Evolutionary conservation across 2,797 vertebrate species (phyloP).

Genomic region (Schizopygopsis malacanthus): DNA sequence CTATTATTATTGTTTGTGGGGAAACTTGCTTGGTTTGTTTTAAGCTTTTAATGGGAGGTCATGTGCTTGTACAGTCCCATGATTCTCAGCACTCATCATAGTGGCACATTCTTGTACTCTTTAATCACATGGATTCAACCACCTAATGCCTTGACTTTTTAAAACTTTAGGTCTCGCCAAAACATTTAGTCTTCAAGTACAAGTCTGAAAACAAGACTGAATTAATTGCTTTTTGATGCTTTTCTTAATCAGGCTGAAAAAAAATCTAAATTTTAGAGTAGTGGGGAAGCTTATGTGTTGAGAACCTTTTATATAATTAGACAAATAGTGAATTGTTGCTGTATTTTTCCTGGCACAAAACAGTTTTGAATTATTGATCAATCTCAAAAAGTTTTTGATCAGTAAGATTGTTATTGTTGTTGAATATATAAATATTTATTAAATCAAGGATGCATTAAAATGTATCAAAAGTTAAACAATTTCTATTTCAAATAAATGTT

Average conservation of each 20-base stretch:
- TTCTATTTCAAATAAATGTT: not conserved
- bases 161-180: not conserved
- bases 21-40: not conserved
- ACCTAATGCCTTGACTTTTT: not conserved
- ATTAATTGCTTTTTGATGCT: not conserved
- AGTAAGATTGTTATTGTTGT: not conserved
- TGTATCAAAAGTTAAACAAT: not conserved
- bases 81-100: slow-evolving; percentile 57
- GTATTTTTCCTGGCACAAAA: not conserved
- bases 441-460: not conserved
- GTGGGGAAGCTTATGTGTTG: not conserved
- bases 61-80: slow-evolving; percentile 67
- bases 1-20: not conserved
- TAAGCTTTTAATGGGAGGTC: slow-evolving; percentile 58
- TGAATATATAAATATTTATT: not conserved
- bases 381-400: not conserved
- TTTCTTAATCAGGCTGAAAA: not conserved
- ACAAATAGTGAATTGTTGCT: not conserved
- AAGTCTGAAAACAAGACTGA: not conserved
- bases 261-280: not conserved
- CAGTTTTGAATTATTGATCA: not conserved
- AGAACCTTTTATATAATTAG: not conserved
- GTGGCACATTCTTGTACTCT: slow-evolving; percentile 59
- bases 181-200: not conserved
- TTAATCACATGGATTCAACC: not conserved